Evolutionary conservation across 2,888 invertebrate species (phyloP), one percentile per base, ranked within the genome.

Genomic region (Lasioglossum oenotherae): DNA sequence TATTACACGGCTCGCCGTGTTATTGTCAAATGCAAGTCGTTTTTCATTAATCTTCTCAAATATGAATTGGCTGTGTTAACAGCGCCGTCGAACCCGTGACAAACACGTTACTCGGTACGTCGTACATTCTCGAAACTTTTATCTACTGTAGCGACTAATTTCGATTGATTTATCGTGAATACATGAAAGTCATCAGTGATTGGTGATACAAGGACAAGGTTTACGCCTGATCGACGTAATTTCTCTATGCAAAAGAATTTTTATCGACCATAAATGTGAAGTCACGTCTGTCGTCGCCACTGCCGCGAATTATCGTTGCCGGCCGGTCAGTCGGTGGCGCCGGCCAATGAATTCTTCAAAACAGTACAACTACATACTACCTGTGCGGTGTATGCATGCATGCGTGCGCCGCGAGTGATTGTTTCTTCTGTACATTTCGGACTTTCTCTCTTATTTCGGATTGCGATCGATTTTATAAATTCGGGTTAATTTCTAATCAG

Each of bases 301-400:
- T 74, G 44, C 69, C 78, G 80, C 78, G 77, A 82, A 84, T 87
- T 87, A 89, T 87, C 87, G 80, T 91, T 87, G 92, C 94, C 94
- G 93, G 93, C 93, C 93, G 94, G 94, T 91, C 91, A 91, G 91
- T 93, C 91, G 90, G 91, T 93, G 92, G 91, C 93, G 93, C 91
- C 91, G 87, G 88, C 69, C 80, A 69, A 78, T 75, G 46, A 87
- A 84, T 83, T 89, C 89, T 81, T 89, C 80, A 80, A 85, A 89
- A 80, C 80, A 80, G 44, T 71, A 71, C 38, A 14, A n/a, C 74
- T 12, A 69, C 35, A 35, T 35, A 35, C 23, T 69, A 69, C 64
- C 64, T 64, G 64, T 64, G 31, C 78, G 72, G 8, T 78, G 35
- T 74, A 41, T 16, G 41, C 35, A 79, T 72, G 23, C 69, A 44